A percentile compares a stretch with the other conserved stretches of the same genome.
Conservation (phyloP, 2,888 invertebrate genomes). For the Diaphora mendica region DNA sequence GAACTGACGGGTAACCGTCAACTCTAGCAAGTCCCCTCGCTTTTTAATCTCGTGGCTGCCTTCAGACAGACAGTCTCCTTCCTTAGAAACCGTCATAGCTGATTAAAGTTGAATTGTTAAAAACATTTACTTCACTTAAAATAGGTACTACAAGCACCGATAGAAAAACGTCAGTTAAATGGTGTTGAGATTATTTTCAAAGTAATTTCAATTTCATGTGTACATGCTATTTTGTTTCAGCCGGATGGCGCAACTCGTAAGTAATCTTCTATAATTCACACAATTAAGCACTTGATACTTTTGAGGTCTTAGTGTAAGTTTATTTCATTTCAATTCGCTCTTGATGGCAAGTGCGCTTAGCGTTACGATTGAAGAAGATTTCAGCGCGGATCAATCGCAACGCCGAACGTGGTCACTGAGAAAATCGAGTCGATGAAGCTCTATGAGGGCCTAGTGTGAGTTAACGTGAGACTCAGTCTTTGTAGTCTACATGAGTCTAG, state of each 20-base stretch:
- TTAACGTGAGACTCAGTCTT: too few species aligned
- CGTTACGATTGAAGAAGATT: too few species aligned
- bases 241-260: slow-evolving; percentile 5
- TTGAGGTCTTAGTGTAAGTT: not conserved
- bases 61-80: not conserved
- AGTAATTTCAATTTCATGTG: not conserved
- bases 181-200: not conserved
- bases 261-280: not conserved
- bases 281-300: not conserved
- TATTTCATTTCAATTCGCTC: too few species aligned
- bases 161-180: not conserved
- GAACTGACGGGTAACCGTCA: too few species aligned
- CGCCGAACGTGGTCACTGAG: too few species aligned
- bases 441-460: too few species aligned
- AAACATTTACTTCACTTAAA: not conserved
- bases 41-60: too few species aligned
- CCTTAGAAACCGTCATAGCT: not conserved
- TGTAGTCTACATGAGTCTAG: too few species aligned
- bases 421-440: too few species aligned
- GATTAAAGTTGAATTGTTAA: not conserved
- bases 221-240: slow-evolving; percentile 4
- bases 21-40: too few species aligned
- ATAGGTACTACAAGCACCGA: not conserved
- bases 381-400: too few species aligned
- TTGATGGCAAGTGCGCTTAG: too few species aligned